These are phyloP conservation scores for Ramphastos sulfuratus DNA, from an alignment of 2,113 vertebrate species.

Conservation along the genomic window DNA sequence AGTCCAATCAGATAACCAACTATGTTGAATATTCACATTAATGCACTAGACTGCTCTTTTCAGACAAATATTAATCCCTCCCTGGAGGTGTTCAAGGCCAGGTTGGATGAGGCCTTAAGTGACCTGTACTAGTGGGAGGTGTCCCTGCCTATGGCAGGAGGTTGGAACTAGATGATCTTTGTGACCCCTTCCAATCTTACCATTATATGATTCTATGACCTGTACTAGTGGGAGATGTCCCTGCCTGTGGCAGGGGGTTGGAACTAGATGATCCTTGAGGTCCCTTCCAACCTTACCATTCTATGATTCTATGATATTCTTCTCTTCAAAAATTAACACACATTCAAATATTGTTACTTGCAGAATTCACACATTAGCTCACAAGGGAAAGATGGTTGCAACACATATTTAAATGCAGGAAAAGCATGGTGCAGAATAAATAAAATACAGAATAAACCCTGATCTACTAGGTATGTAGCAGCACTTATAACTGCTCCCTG, in stretches of 20 bases:
- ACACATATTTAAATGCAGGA: slow-evolving; percentile 65
- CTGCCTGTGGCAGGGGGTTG: too few species aligned
- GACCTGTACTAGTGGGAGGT: too few species aligned
- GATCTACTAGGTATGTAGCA: neutral
- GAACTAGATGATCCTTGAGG: too few species aligned
- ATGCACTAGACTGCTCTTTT: slow-evolving; percentile 63
- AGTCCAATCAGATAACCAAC: slow-evolving; percentile 75
- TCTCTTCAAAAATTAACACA: slow-evolving; percentile 47
- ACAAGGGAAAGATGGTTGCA: slow-evolving; percentile 7
- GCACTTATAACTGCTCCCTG: neutral
- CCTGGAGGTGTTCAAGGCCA: too few species aligned
- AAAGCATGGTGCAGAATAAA: slow-evolving; percentile 46
- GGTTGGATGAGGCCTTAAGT: too few species aligned
- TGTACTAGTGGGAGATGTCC: too few species aligned
- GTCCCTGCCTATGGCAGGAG: too few species aligned
- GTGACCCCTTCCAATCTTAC: too few species aligned
- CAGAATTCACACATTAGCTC: slow-evolving; percentile 55
- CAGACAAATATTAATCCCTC: neutral
- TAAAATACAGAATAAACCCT: slow-evolving; percentile 33
- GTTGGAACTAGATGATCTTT: too few species aligned
- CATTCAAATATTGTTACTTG: slow-evolving; percentile 46
- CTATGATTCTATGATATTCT: neutral
- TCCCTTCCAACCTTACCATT: too few species aligned
- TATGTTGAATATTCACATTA: slow-evolving; percentile 72
- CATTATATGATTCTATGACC: too few species aligned